Percentiles rank a stretch among this genome's conserved stretches.
Conservation (phyloP, 2,888 invertebrate genomes). For the Pterostichus niger region DNA sequence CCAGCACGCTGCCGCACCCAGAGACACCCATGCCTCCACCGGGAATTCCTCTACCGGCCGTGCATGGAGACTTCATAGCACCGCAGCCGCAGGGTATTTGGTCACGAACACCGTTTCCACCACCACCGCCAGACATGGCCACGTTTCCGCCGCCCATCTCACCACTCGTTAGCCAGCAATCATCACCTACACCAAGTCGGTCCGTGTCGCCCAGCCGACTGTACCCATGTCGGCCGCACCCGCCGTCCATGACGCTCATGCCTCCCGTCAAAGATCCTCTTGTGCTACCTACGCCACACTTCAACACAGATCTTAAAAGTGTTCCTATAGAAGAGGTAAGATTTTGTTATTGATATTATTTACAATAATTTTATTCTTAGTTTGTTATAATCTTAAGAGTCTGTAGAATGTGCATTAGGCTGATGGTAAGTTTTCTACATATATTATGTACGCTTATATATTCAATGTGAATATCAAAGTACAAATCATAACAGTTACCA, state of each 20-base stretch:
- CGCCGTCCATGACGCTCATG: slow-evolving; percentile 76
- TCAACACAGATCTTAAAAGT: slow-evolving; percentile 60
- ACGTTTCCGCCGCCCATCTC: slow-evolving; percentile 81
- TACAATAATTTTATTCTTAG: neutral
- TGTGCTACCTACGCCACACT: slow-evolving; percentile 70
- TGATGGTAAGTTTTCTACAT: slow-evolving; percentile 16
- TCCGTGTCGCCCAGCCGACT: slow-evolving; percentile 79
- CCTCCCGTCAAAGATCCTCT: slow-evolving; percentile 68
- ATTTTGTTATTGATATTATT: neutral
- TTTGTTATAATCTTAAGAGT: slow-evolving; percentile 39
- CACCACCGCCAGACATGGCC: slow-evolving; percentile 79
- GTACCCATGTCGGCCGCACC: slow-evolving; percentile 76
- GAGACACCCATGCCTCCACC: slow-evolving; percentile 75
- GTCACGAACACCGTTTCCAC: slow-evolving; percentile 78
- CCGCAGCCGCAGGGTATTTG: slow-evolving; percentile 76
- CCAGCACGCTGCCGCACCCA: slow-evolving; percentile 10
- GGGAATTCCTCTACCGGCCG: slow-evolving; percentile 75
- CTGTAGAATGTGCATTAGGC: slow-evolving; percentile 41
- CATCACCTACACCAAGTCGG: slow-evolving; percentile 89
- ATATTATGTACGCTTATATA: neutral
- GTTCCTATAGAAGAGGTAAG: slow-evolving; percentile 63
- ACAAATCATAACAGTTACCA: neutral
- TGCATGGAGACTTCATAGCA: slow-evolving; percentile 77
- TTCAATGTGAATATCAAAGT: neutral
- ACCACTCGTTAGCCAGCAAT: slow-evolving; percentile 85